A percentile compares a stretch with the other conserved stretches of the same genome.
phyloP scores from a whole-genome alignment of 2,113 vertebrate genomes.

The Diadophis punctatus region DNA sequence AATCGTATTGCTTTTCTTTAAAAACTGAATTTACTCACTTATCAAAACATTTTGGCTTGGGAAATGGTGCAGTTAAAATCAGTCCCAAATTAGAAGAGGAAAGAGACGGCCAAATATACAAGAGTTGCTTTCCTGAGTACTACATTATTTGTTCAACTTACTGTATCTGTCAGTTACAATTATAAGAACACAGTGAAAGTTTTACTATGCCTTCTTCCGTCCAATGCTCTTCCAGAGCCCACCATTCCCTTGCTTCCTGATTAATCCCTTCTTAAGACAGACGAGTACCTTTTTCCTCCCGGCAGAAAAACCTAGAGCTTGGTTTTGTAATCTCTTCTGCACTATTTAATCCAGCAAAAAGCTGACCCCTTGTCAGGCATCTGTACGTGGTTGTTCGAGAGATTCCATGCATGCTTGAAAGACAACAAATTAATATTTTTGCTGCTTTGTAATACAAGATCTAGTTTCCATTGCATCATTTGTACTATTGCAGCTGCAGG shows the following conservation, averaged over 20 bases:
- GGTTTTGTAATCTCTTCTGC: not conserved
- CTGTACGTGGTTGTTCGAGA: not conserved
- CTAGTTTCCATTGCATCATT: conserved; percentile 25
- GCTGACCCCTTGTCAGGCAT: not conserved
- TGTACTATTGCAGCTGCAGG: conserved; percentile 12
- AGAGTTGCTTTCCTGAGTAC: not conserved
- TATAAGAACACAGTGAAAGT: not conserved
- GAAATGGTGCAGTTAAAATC: conserved; percentile 25
- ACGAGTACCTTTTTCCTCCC: not conserved
- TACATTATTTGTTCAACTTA: not conserved
- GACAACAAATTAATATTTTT: conserved; percentile 15
- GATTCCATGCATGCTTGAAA: not conserved
- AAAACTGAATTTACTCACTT: conserved; percentile 19
- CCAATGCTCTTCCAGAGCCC: not conserved
- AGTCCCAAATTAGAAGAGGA: not conserved
- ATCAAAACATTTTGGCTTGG: not conserved
- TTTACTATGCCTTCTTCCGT: not conserved
- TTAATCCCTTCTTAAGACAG: not conserved
- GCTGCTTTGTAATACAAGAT: conserved; percentile 34
- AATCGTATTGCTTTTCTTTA: conserved; percentile 1
- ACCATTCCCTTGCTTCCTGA: not conserved
- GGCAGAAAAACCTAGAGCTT: not conserved
- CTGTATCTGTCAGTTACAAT: not conserved
- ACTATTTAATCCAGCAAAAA: not conserved
- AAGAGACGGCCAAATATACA: not conserved